Conservation (phyloP, 2,888 invertebrate genomes). For the Aspidapion aeneum region DNA sequence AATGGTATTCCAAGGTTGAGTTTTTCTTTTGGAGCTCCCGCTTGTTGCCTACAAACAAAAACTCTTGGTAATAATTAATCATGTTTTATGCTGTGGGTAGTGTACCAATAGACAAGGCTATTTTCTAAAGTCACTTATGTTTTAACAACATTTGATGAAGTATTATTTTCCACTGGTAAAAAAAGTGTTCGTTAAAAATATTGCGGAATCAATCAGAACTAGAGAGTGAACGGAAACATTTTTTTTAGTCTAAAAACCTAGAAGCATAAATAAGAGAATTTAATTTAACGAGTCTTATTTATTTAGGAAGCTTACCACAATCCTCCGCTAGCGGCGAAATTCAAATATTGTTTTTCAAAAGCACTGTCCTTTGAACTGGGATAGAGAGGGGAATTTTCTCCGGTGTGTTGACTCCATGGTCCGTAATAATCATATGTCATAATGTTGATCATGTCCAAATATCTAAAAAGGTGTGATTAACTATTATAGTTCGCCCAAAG, state of each 20-base stretch:
- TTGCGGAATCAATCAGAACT: no score
- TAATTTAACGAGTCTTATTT: no score
- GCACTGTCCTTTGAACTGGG: conserved; percentile 35
- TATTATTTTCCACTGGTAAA: no score
- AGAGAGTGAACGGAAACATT: no score
- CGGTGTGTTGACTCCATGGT: conserved; percentile 63
- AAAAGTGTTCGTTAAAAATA: no score
- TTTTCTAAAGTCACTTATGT: no score
- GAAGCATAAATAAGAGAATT: no score
- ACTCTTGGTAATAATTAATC: neutral
- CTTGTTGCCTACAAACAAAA: neutral
- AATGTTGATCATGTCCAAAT: conserved; percentile 51
- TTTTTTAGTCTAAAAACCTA: no score
- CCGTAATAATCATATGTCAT: conserved; percentile 71
- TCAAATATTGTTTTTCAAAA: conserved; percentile 5
- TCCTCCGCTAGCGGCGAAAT: neutral
- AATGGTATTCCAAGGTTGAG: conserved; percentile 18
- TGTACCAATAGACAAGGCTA: no score
- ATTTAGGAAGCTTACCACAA: neutral
- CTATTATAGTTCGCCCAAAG: no score
- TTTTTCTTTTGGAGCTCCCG: conserved; percentile 15
- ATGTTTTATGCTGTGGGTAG: no score
- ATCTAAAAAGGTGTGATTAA: conserved; percentile 6
- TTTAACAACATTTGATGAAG: no score
- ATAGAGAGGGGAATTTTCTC: conserved; percentile 63